A percentile compares a stretch with the other conserved stretches of the same genome.
These are phyloP conservation scores for Aporrectodea caliginosa DNA, from an alignment of 1,140 invertebrate species.

Conservation along the genomic window DNA sequence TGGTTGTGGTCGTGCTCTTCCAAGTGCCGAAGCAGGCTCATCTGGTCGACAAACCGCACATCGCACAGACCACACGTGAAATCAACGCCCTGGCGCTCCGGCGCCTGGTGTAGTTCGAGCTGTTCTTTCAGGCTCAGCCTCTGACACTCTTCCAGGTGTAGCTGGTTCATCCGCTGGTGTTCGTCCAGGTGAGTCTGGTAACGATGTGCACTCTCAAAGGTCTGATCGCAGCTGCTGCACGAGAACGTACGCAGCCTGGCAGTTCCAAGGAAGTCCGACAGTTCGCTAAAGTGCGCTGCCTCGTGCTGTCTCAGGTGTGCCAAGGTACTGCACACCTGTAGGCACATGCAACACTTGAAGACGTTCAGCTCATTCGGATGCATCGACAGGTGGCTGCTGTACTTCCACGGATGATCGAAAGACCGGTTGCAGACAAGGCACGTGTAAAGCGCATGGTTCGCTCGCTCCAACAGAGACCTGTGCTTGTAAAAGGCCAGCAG, in stretches of 20 bases:
- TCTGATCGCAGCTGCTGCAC: neutral
- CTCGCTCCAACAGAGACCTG: neutral
- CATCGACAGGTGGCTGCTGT: conserved; percentile 14
- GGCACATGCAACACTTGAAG: conserved; percentile 27
- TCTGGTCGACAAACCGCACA: neutral
- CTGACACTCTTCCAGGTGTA: too few species aligned
- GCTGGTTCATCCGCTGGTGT: neutral
- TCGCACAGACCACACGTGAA: neutral
- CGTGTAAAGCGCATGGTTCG: conserved; percentile 21
- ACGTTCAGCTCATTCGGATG: conserved; percentile 26
- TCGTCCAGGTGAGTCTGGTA: neutral
- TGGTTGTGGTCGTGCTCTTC: neutral
- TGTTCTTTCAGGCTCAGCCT: too few species aligned
- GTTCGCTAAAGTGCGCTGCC: conserved; percentile 1
- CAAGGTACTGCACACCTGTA: conserved; percentile 12
- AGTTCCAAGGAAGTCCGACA: neutral
- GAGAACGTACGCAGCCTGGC: neutral
- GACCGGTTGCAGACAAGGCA: conserved; percentile 24
- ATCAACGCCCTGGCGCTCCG: too few species aligned
- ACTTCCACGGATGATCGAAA: conserved; percentile 23
- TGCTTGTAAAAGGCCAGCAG: neutral
- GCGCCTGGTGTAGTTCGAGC: too few species aligned
- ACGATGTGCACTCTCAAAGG: neutral
- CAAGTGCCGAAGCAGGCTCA: neutral
- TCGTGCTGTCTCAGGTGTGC: conserved; percentile 10